Evolutionary conservation across 2,113 vertebrate genomes (phyloP).

Genomic region (Melanotaenia duboulayi): DNA sequence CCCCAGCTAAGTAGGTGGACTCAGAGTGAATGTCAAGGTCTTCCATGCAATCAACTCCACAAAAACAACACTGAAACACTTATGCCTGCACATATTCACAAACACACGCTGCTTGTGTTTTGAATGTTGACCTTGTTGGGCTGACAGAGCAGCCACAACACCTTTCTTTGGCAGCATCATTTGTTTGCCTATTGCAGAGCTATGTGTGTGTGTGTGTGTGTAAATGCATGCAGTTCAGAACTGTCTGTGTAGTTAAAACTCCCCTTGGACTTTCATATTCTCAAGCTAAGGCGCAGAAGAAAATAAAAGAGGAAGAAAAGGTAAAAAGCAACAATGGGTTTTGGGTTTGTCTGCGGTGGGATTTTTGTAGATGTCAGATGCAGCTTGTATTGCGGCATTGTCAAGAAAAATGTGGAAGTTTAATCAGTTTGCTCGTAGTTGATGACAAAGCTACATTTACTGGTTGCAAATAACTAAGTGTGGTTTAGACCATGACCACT

Average conservation of each 20-base stretch:
- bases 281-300: slow-evolving; percentile 12
- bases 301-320: slow-evolving; percentile 5
- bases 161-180: slow-evolving; percentile 72
- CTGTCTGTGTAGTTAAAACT: slow-evolving; percentile 31
- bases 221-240: slow-evolving; percentile 4
- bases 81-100: slow-evolving; percentile 5
- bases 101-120: slow-evolving; percentile 33
- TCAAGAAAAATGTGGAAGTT: slow-evolving; percentile 2
- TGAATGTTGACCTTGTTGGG: slow-evolving; percentile 73
- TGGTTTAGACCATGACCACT: not conserved
- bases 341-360: slow-evolving; percentile 22
- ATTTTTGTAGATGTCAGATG: not conserved
- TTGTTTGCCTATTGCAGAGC: slow-evolving; percentile 57
- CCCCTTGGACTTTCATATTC: slow-evolving; percentile 24
- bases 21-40: slow-evolving; percentile 50
- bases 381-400: slow-evolving; percentile 4
- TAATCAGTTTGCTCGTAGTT: slow-evolving; percentile 21
- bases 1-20: slow-evolving; percentile 37
- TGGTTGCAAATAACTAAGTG: not conserved
- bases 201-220: slow-evolving; percentile 27
- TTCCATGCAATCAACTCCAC: slow-evolving; percentile 25
- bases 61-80: slow-evolving; percentile 31
- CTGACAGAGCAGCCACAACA: slow-evolving; percentile 63
- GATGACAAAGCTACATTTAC: slow-evolving; percentile 29
- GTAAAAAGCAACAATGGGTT: not conserved